phyloP scores from a whole-genome alignment of 2,888 invertebrate genomes.

The Orchestes rusci region DNA sequence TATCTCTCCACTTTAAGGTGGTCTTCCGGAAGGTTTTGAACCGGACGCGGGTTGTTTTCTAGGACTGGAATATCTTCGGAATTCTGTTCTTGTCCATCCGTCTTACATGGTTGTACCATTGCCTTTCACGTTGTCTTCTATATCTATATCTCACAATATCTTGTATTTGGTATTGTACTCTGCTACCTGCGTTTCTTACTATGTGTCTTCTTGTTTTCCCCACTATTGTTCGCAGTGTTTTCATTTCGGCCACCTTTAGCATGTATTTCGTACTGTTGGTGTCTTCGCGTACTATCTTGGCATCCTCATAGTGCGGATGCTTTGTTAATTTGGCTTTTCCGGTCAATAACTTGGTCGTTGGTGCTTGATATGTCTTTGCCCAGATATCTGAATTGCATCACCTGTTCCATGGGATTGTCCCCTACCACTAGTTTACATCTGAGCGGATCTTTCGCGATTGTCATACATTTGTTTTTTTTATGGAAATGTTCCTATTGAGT shows the following conservation, averaged over 20 bases:
- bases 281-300: not conserved
- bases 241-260: not conserved
- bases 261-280: too few species aligned
- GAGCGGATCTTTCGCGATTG: too few species aligned
- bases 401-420: constrained; percentile 5
- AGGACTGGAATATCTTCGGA: not conserved
- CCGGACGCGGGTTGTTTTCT: not conserved
- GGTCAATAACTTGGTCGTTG: constrained; percentile 1
- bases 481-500: too few species aligned
- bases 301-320: constrained; percentile 7
- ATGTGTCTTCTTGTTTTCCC: constrained; percentile 1
- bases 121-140: constrained; percentile 1
- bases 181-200: not conserved
- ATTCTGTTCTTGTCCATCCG: not conserved
- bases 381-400: constrained; percentile 7
- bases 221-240: too few species aligned
- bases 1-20: constrained; percentile 2
- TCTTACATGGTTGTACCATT: not conserved
- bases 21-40: not conserved
- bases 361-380: constrained; percentile 4
- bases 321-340: constrained; percentile 1
- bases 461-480: too few species aligned
- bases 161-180: not conserved
- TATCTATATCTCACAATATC: not conserved
- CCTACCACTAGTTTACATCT: constrained; percentile 5